Base-by-base conservation (phyloP, 2,888 invertebrate species). In the Norana najaformis region DNA sequence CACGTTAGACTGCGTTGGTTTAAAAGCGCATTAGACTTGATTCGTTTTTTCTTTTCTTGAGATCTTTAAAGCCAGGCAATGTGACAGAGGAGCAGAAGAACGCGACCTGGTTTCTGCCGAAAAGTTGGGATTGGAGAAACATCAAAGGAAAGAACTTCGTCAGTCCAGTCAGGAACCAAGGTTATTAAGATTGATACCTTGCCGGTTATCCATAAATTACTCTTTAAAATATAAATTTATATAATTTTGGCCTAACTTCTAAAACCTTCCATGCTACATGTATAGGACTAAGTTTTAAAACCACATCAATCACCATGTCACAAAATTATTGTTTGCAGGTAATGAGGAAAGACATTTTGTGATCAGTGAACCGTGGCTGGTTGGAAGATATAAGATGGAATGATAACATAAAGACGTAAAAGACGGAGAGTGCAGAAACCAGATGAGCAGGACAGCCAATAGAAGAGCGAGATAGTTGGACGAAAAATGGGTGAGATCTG, bases 101-200 rank as follows among this genome's bases (percentile, higher is more conserved):
- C 6, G 85, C 85, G 1, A 23, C 85, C 1, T 1, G 8, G 20
- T 89, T 91, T 82, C 92, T 94, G 35, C 94, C 94, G 11, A 92
- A 92, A 13, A 83, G 90, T 6, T 94, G 94, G 93, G 94, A 94
- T 91, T 94, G 94, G 94, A 93, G 94, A 85, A 93, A 95, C 92
- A 93, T 94, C 3, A 91, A 92, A 88, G 94, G 94, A 16, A 88
- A 92, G 20, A 94, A 93, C 91, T 94, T 92, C 93, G 94, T 94
- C 18, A 94, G 94, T 35, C 94, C 94, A 34, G 93, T 95, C 88
- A 93, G 94, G 89, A 93, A 94, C 91, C 95, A 95, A 93, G 94
- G 94, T 94, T n/a, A 69, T 69, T 13, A 69, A 69, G n/a, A n/a
- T n/a, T n/a, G 30, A n/a, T 30, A n/a, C n/a, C n/a, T n/a, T n/a